phyloP scores from a whole-genome alignment of 2,797 vertebrate species.

The Bufotes viridis region DNA sequence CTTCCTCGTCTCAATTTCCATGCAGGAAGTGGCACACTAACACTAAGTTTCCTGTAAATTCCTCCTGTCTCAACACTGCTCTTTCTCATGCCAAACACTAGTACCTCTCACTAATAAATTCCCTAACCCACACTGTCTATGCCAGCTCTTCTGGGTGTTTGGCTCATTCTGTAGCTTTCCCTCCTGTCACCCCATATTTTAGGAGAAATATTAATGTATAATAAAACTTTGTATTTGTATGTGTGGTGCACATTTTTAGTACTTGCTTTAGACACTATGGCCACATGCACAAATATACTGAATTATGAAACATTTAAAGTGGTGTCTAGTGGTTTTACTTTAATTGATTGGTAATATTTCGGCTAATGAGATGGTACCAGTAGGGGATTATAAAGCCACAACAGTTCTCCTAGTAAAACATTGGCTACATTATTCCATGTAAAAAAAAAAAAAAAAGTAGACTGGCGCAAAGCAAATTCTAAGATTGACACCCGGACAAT shows the following conservation, averaged over 20 bases:
- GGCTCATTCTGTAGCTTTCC: constrained; percentile 57
- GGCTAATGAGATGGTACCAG: constrained; percentile 26
- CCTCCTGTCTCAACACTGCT: constrained; percentile 60
- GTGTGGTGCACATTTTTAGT: constrained; percentile 32
- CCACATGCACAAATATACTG: constrained; percentile 35
- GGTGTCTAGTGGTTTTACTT: constrained; percentile 36
- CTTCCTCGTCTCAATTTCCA: constrained; percentile 60
- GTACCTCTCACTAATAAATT: constrained; percentile 64
- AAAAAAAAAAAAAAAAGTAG: constrained; percentile 22
- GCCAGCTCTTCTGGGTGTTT: constrained; percentile 59
- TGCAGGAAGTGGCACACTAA: constrained; percentile 62
- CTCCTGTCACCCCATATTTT: constrained; percentile 63
- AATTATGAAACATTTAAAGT: constrained; percentile 48
- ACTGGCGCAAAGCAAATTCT: not conserved
- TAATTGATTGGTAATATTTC: constrained; percentile 36
- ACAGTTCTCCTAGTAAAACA: not conserved
- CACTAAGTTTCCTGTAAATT: constrained; percentile 61
- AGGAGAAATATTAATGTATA: constrained; percentile 59
- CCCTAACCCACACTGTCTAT: constrained; percentile 55
- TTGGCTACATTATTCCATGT: not conserved
- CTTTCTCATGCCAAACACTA: constrained; percentile 63
- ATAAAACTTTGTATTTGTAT: constrained; percentile 54
- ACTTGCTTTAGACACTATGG: constrained; percentile 42
- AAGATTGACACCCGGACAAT: too few relatives aligned
- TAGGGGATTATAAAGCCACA: constrained; percentile 24